Conservation (phyloP, 37 sponge, comb jelly and placozoan genomes). For the Tethya wilhelma region DNA sequence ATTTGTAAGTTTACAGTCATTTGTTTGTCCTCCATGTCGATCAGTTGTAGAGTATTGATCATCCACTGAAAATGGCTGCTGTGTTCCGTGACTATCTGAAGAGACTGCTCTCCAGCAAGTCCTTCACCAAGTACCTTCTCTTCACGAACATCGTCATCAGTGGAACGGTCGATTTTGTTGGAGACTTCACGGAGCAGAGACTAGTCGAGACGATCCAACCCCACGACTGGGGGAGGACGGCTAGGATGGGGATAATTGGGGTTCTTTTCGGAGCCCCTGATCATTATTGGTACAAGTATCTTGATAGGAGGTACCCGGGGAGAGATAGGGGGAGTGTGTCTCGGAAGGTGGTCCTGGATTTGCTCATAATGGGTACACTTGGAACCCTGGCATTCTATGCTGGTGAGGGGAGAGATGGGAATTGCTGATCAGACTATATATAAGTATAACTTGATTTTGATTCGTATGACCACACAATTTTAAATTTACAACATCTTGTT, state of each 20-base stretch:
- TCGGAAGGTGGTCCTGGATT: slow-evolving; percentile 68
- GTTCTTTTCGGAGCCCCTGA: slow-evolving; percentile 37
- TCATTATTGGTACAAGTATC: slow-evolving; percentile 73
- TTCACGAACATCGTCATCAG: slow-evolving; percentile 50
- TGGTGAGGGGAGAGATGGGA: slow-evolving; percentile 18
- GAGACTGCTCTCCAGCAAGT: slow-evolving; percentile 6
- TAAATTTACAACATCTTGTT: neutral
- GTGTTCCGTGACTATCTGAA: neutral
- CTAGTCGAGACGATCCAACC: slow-evolving; percentile 24
- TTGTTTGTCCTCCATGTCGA: no score
- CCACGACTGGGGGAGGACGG: slow-evolving; percentile 58
- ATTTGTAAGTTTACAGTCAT: no score
- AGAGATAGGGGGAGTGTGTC: neutral
- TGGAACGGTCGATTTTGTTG: slow-evolving; percentile 31
- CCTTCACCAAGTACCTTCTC: slow-evolving; percentile 48
- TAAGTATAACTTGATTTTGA: neutral
- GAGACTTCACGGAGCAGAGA: slow-evolving; percentile 68
- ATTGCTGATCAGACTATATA: neutral
- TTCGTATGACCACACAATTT: neutral
- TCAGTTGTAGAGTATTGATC: no score
- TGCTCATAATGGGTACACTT: slow-evolving; percentile 27
- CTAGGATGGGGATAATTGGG: slow-evolving; percentile 64
- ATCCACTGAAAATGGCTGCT: neutral
- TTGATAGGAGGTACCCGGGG: slow-evolving; percentile 52
- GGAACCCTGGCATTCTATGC: slow-evolving; percentile 35